phyloP scores from a whole-genome alignment of 2,888 invertebrate genomes.

The Xanthostigma xanthostigma region DNA sequence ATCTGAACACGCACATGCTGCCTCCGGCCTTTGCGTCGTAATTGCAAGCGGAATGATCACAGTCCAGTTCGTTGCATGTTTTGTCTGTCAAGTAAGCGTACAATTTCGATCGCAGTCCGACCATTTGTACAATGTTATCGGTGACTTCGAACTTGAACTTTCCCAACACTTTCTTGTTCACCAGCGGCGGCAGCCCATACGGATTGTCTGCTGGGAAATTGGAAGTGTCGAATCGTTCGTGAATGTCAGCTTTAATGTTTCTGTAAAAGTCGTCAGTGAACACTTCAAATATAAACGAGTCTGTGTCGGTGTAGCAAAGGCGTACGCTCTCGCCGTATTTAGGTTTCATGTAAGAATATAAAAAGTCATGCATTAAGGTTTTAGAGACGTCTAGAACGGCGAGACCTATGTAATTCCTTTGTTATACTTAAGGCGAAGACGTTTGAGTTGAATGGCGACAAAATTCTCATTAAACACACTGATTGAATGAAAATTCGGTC shows the following conservation, averaged over 20 bases:
- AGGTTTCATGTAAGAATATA: too few relatives aligned
- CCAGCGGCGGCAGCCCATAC: conserved; percentile 13
- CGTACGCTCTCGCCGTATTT: too few relatives aligned
- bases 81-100: neutral
- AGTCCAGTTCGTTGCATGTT: too few relatives aligned
- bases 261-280: conserved; percentile 22
- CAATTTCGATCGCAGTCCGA: conserved; percentile 10
- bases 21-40: conserved; percentile 7
- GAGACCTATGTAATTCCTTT: conserved; percentile 26
- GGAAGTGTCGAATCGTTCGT: conserved; percentile 20
- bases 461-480: conserved; percentile 22
- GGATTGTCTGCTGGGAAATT: conserved; percentile 16
- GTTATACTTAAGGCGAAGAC: conserved; percentile 17
- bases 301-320: conserved; percentile 21
- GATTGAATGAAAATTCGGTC: conserved; percentile 19
- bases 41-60: too few relatives aligned
- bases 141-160: too few relatives aligned
- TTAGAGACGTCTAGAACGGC: too few relatives aligned
- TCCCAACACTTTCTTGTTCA: conserved; percentile 13
- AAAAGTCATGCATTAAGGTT: too few relatives aligned
- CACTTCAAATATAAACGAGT: conserved; percentile 19
- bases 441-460: conserved; percentile 21
- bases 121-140: conserved; percentile 6
- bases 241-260: conserved; percentile 14
- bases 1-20: neutral